Percentiles rank a stretch among this genome's conserved stretches.
These are phyloP conservation scores for Paratrypauchen microcephalus DNA, from an alignment of 2,797 vertebrate species.

Conservation along the genomic window DNA sequence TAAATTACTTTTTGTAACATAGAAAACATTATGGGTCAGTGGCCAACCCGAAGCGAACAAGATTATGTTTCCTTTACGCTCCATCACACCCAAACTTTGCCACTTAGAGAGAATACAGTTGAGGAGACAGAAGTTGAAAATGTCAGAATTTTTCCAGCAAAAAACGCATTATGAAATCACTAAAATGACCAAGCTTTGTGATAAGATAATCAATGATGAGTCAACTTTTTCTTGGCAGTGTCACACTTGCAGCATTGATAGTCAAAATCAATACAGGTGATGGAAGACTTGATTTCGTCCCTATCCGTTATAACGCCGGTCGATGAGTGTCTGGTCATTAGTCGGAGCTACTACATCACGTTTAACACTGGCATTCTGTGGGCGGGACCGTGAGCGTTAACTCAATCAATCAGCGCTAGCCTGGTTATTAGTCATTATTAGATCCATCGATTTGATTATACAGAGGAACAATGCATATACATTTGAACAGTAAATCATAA, in stretches of 20 bases:
- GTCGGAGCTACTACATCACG: slow-evolving; percentile 13
- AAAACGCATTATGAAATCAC: background rate
- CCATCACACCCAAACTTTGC: slow-evolving; percentile 1
- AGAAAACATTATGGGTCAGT: background rate
- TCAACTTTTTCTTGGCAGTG: background rate
- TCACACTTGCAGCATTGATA: background rate
- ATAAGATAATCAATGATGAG: background rate
- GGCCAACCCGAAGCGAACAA: background rate
- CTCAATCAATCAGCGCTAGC: slow-evolving; percentile 24
- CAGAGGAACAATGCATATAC: background rate
- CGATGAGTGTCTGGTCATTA: slow-evolving; percentile 17
- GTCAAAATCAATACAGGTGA: background rate
- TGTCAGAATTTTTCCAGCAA: background rate
- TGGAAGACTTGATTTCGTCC: background rate
- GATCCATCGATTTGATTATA: slow-evolving; percentile 6
- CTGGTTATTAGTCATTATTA: slow-evolving; percentile 33
- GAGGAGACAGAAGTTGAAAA: background rate
- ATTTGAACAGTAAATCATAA: too few relatives aligned
- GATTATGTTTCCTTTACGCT: slow-evolving; percentile 2
- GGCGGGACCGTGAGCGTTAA: slow-evolving; percentile 18
- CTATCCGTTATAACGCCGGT: slow-evolving; percentile 2
- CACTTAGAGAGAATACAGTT: background rate
- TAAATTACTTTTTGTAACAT: background rate
- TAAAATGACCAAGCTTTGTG: background rate
- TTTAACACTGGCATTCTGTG: slow-evolving; percentile 8